Evolutionary conservation across 2,113 vertebrate genomes (phyloP).

Genomic region (Sinocyclocheilus grahami): DNA sequence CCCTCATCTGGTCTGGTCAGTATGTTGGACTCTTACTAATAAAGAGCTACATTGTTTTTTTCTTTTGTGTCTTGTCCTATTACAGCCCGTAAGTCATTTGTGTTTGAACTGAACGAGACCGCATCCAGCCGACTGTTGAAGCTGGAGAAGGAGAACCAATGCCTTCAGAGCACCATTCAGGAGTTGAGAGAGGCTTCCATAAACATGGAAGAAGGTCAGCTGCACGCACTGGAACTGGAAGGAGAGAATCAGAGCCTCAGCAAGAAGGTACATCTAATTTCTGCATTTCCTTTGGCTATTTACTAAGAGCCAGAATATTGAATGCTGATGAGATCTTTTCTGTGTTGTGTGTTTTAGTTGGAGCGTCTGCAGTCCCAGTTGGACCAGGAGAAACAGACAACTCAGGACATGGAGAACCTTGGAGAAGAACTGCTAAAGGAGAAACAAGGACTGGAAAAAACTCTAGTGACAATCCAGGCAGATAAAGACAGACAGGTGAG

Average conservation of each 20-base stretch:
- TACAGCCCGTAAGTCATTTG: slow-evolving; percentile 89
- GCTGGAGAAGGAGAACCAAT: slow-evolving; percentile 96
- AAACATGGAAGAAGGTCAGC: slow-evolving; percentile 80
- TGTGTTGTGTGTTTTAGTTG: slow-evolving; percentile 73
- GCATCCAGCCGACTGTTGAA: slow-evolving; percentile 91
- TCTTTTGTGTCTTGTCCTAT: slow-evolving; percentile 37
- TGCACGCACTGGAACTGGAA: slow-evolving; percentile 84
- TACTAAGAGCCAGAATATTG: background rate
- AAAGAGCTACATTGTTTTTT: background rate
- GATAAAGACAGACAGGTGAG: slow-evolving; percentile 86
- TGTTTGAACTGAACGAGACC: slow-evolving; percentile 89
- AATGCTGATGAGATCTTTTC: background rate
- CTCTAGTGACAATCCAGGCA: slow-evolving; percentile 78
- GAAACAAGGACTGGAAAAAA: slow-evolving; percentile 82
- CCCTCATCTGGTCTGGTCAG: too few relatives aligned
- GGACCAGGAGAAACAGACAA: slow-evolving; percentile 92
- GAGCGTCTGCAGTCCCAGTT: slow-evolving; percentile 86
- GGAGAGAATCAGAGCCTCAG: slow-evolving; percentile 88
- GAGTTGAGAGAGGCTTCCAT: slow-evolving; percentile 85
- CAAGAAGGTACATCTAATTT: slow-evolving; percentile 81
- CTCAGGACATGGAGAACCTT: slow-evolving; percentile 88
- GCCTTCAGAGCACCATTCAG: slow-evolving; percentile 88
- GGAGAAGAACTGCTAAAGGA: slow-evolving; percentile 90
- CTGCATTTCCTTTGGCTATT: background rate
- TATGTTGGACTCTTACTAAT: too few relatives aligned